These are phyloP conservation scores for Novumbra hubbsi DNA, from an alignment of 2,797 vertebrate species.

Conservation along the genomic window DNA sequence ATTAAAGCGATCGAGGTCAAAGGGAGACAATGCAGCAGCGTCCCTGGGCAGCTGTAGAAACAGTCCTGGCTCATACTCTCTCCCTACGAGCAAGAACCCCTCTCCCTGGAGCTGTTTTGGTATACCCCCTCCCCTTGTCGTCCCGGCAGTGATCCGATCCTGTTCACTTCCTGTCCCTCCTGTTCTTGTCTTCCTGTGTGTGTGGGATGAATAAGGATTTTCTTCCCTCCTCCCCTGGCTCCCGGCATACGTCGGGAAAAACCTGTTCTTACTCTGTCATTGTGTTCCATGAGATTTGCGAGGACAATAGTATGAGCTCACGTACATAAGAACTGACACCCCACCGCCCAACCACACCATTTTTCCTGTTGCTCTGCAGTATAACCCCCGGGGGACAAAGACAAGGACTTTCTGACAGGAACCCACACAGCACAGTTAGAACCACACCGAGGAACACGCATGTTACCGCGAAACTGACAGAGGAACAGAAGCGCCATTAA, in stretches of 20 bases:
- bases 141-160: slow-evolving; percentile 53
- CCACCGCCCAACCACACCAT: slow-evolving; percentile 21
- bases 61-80: background rate
- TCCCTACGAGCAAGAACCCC: slow-evolving; percentile 24
- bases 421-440: background rate
- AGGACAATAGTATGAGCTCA: slow-evolving; percentile 74
- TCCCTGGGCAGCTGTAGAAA: background rate
- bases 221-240: slow-evolving; percentile 62
- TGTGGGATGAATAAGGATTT: slow-evolving; percentile 73
- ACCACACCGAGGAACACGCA: background rate
- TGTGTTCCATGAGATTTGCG: slow-evolving; percentile 45
- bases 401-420: slow-evolving; percentile 44
- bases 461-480: no score
- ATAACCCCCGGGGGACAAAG: slow-evolving; percentile 61
- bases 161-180: slow-evolving; percentile 68
- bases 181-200: slow-evolving; percentile 70
- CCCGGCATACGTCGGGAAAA: slow-evolving; percentile 3
- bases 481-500: no score
- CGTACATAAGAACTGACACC: slow-evolving; percentile 48
- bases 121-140: slow-evolving; percentile 41
- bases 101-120: slow-evolving; percentile 70
- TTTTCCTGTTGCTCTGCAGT: slow-evolving; percentile 48
- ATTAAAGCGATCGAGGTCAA: background rate
- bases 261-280: slow-evolving; percentile 33
- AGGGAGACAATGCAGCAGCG: background rate